phyloP scores from a whole-genome alignment of 2,113 vertebrate species.

The Agapornis roseicollis region DNA sequence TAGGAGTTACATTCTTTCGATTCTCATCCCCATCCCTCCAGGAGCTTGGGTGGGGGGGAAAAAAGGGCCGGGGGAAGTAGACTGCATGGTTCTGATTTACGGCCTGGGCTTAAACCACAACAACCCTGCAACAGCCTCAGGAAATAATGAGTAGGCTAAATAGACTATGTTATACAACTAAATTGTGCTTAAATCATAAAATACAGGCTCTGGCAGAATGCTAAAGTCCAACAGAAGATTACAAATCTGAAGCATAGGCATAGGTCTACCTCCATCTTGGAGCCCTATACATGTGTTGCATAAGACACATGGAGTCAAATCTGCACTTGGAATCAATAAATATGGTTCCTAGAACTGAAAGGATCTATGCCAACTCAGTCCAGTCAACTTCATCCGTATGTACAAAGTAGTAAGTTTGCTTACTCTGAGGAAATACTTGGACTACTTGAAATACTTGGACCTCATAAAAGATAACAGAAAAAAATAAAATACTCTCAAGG shows the following conservation, averaged over 20 bases:
- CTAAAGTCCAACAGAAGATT: background rate
- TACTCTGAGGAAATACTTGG: background rate
- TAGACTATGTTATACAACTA: background rate
- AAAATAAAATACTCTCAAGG: background rate
- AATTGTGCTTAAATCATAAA: constrained; percentile 22
- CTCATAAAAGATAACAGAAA: background rate
- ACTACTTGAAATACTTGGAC: background rate
- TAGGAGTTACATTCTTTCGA: too few species aligned
- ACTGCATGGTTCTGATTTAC: too few species aligned
- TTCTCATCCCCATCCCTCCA: too few species aligned
- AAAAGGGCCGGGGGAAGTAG: too few species aligned
- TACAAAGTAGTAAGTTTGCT: background rate
- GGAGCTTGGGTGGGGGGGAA: too few species aligned
- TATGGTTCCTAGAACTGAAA: background rate
- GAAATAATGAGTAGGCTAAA: constrained; percentile 30
- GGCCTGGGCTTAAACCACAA: too few species aligned
- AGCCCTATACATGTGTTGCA: fast-evolving
- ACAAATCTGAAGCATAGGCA: background rate
- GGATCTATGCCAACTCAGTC: background rate
- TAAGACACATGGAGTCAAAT: background rate
- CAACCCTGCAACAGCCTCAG: background rate
- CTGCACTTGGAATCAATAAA: background rate
- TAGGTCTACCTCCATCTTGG: background rate
- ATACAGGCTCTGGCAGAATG: background rate
- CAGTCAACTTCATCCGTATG: background rate